Percentiles rank a stretch among this genome's conserved stretches.
phyloP scores from a whole-genome alignment of 2,113 vertebrate genomes.

The Pterocles burchelli region DNA sequence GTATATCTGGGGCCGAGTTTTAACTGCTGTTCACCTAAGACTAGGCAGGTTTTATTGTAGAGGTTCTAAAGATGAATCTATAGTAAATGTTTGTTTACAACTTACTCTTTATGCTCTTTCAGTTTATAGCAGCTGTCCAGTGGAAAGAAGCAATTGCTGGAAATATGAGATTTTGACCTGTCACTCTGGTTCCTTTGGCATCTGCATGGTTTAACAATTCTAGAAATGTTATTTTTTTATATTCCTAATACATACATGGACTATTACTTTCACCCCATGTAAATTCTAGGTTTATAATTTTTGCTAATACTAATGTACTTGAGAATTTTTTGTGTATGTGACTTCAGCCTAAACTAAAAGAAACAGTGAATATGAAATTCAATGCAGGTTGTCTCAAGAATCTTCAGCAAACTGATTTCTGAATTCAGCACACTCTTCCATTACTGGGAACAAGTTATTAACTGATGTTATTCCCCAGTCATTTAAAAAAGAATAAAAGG shows the following conservation, averaged over 20 bases:
- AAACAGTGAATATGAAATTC: background rate
- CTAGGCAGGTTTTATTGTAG: slow-evolving; percentile 17
- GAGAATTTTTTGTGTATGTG: background rate
- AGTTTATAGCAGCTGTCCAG: background rate
- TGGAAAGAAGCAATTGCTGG: background rate
- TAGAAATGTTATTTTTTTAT: background rate
- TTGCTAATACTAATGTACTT: background rate
- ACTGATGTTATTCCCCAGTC: fast-evolving
- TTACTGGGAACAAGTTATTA: background rate
- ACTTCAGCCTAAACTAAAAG: background rate
- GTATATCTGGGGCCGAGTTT: background rate
- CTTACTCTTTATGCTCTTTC: background rate
- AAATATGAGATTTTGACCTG: background rate
- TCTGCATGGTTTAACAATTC: background rate
- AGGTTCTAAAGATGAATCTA: background rate
- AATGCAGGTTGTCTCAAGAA: background rate
- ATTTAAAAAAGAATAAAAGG: background rate
- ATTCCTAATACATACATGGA: background rate
- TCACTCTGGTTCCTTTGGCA: background rate
- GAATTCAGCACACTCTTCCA: background rate
- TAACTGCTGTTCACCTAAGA: slow-evolving; percentile 35
- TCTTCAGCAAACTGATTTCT: background rate
- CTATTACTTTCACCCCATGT: background rate
- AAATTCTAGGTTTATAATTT: background rate
- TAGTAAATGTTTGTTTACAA: background rate